Percentiles rank a stretch among this genome's conserved stretches.
These are phyloP conservation scores for Elymnias hypermnestra DNA, from an alignment of 1,140 invertebrate genomes.

Conservation along the genomic window DNA sequence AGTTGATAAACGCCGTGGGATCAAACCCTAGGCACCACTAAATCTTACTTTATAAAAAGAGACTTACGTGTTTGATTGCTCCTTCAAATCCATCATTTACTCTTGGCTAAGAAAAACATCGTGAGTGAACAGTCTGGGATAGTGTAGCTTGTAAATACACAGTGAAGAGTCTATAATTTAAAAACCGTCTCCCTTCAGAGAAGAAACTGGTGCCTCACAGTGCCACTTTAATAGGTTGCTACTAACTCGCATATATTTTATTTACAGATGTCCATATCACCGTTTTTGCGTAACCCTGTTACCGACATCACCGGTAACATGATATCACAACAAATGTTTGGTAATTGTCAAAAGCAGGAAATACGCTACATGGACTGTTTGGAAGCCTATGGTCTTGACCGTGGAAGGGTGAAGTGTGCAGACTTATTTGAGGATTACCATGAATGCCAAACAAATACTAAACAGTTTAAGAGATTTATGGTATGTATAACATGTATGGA, in stretches of 20 bases:
- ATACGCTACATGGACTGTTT: constrained; percentile 82
- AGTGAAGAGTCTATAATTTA: no score
- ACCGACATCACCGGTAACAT: constrained; percentile 81
- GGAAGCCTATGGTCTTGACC: constrained; percentile 83
- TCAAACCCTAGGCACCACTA: no score
- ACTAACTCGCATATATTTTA: constrained; percentile 4
- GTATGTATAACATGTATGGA: constrained; percentile 56
- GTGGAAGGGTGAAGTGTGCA: constrained; percentile 76
- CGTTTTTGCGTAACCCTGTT: constrained; percentile 79
- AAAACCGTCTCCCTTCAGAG: no score
- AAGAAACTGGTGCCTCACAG: no score
- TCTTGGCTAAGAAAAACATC: no score
- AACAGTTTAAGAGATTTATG: constrained; percentile 77
- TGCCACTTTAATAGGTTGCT: no score
- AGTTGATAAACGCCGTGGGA: no score
- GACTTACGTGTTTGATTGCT: no score
- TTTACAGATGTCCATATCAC: constrained; percentile 71
- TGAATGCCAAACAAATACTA: constrained; percentile 79
- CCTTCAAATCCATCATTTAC: no score
- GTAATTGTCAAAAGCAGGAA: constrained; percentile 80
- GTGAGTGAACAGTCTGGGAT: no score
- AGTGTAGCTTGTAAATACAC: no score
- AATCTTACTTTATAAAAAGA: no score
- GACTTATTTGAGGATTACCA: constrained; percentile 79
- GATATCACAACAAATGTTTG: constrained; percentile 78